Evolutionary conservation across 1,140 invertebrate species (phyloP).

Genomic region (Drosophila obscura): DNA sequence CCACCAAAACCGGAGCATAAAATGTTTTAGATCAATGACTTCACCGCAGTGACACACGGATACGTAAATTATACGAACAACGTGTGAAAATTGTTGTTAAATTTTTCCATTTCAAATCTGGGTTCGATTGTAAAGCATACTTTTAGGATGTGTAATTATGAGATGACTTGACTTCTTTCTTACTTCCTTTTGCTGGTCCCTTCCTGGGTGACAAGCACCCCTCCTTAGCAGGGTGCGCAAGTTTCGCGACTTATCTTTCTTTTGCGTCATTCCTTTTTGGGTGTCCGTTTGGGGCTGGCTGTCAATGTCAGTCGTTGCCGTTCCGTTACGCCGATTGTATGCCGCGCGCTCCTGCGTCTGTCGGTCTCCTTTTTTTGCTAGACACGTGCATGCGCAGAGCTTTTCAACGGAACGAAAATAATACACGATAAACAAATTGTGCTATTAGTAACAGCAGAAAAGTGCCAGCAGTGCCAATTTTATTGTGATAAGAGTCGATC

Average conservation of each 20-base stretch:
- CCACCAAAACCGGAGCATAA: conserved; percentile 9
- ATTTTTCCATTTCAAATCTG: too few relatives aligned
- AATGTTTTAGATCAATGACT: conserved; percentile 15
- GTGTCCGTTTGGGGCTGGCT: conserved; percentile 6
- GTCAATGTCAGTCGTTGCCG: conserved; percentile 34
- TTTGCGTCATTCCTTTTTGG: conserved; percentile 13
- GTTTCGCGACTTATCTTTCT: conserved; percentile 20
- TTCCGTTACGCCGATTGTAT: conserved; percentile 10
- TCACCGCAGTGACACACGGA: conserved; percentile 5
- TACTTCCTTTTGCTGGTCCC: background rate
- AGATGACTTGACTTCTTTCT: background rate
- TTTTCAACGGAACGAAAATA: background rate
- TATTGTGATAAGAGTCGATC: conserved; percentile 41
- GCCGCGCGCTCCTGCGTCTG: conserved; percentile 14
- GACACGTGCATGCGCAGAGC: conserved; percentile 31
- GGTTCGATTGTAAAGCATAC: conserved; percentile 15
- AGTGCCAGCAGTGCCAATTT: conserved; percentile 34
- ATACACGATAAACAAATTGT: conserved; percentile 28
- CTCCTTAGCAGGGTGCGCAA: background rate
- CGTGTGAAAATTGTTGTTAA: background rate
- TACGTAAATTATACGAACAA: conserved; percentile 2
- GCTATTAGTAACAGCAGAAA: conserved; percentile 23
- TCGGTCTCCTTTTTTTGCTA: background rate
- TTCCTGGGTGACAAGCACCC: background rate
- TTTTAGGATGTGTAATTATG: conserved; percentile 14